phyloP scores from a whole-genome alignment of 2,888 invertebrate species.

The Drosophila mulleri region DNA sequence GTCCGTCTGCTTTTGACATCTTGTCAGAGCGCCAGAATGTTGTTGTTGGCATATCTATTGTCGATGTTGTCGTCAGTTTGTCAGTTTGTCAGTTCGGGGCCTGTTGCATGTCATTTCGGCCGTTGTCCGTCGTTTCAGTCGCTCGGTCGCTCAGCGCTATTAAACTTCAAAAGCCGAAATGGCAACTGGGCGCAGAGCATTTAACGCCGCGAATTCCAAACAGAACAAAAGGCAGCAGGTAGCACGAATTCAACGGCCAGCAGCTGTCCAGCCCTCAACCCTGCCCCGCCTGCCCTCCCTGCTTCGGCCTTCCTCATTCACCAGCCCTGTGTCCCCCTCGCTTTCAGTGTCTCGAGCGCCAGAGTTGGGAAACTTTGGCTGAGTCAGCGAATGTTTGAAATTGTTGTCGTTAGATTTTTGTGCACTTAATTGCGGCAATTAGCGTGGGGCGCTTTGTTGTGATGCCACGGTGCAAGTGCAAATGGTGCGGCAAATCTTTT shows the following conservation, averaged over 20 bases:
- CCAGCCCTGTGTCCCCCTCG: not conserved
- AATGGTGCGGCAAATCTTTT: conserved; percentile 67
- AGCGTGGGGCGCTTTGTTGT: conserved; percentile 78
- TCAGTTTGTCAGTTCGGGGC: conserved; percentile 8
- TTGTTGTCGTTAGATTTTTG: conserved; percentile 76
- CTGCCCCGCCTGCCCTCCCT: not conserved
- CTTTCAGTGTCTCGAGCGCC: not conserved
- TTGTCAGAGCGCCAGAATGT: conserved; percentile 48
- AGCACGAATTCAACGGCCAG: conserved; percentile 11
- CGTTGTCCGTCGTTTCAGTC: not conserved
- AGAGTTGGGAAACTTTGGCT: conserved; percentile 13
- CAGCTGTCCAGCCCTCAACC: conserved; percentile 3
- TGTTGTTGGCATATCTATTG: conserved; percentile 18
- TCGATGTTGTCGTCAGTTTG: conserved; percentile 17
- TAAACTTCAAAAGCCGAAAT: conserved; percentile 73
- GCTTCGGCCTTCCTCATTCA: not conserved
- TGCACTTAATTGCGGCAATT: conserved; percentile 77
- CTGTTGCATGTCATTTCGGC: conserved; percentile 42
- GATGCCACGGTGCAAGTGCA: conserved; percentile 76
- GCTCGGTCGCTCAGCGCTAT: conserved; percentile 63
- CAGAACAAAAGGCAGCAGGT: conserved; percentile 42
- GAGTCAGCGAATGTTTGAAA: conserved; percentile 55
- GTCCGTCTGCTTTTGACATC: conserved; percentile 39
- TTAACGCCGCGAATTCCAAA: conserved; percentile 75
- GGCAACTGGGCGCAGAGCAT: conserved; percentile 80